Evolutionary conservation across 2,113 vertebrate genomes (phyloP).

Genomic region (Calonectris borealis): DNA sequence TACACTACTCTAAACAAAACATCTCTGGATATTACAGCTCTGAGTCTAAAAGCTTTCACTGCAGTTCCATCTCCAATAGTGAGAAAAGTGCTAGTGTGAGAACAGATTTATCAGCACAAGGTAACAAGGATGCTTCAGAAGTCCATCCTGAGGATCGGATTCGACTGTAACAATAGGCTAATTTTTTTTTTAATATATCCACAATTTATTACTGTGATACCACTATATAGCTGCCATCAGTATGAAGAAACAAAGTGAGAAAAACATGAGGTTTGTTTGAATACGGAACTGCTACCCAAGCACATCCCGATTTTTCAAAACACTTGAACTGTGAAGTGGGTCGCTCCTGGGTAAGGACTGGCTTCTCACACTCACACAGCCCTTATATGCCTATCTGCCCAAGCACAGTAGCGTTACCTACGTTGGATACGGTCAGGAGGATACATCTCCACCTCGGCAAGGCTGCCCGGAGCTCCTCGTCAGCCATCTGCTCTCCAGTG

Average conservation of each 20-base stretch:
- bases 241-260: background rate
- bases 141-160: background rate
- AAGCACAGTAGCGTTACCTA: background rate
- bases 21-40: slow-evolving; percentile 23
- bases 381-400: background rate
- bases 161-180: background rate
- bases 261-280: background rate
- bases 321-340: background rate
- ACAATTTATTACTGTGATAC: background rate
- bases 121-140: background rate
- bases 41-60: background rate
- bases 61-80: background rate
- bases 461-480: background rate
- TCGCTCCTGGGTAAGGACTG: background rate
- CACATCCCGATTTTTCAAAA: background rate
- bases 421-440: fast-evolving
- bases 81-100: background rate
- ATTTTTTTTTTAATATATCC: background rate
- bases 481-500: background rate
- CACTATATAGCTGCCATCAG: background rate
- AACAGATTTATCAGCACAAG: background rate
- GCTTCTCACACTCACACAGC: background rate
- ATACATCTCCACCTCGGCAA: background rate
- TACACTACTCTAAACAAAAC: slow-evolving; percentile 45
- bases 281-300: background rate